Conservation (phyloP, 2,888 invertebrate genomes). For the Pyrocoelia pectoralis region DNA sequence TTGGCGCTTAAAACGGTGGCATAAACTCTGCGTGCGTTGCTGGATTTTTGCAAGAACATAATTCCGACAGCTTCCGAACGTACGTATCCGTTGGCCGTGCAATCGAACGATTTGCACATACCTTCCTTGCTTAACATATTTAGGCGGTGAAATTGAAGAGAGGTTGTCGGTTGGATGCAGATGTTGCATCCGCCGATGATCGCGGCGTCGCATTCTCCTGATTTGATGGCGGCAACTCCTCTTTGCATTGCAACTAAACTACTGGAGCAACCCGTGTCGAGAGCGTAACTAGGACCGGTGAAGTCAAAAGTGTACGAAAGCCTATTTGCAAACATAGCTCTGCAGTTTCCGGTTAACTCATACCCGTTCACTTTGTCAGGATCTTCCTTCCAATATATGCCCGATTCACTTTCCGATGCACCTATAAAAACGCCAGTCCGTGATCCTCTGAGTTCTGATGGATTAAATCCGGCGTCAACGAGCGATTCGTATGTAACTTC, state of each 20-base stretch:
- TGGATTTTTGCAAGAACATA: conserved; percentile 82
- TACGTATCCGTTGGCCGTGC: conserved; percentile 89
- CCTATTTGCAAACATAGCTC: conserved; percentile 97
- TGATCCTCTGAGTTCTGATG: conserved; percentile 82
- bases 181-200: conserved; percentile 94
- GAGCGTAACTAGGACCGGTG: conserved; percentile 91
- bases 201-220: conserved; percentile 93
- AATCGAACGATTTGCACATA: conserved; percentile 94
- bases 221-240: conserved; percentile 80
- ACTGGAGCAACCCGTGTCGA: conserved; percentile 98
- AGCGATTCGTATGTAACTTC: conserved; percentile 94
- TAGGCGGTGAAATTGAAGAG: conserved; percentile 92
- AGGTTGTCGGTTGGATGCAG: conserved; percentile 87
- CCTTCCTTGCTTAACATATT: conserved; percentile 92
- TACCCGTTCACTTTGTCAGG: conserved; percentile 90
- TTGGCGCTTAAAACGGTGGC: conserved; percentile 88
- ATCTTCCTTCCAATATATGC: conserved; percentile 85
- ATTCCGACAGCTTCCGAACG: conserved; percentile 88
- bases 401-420: conserved; percentile 89
- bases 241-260: conserved; percentile 91
- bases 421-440: conserved; percentile 96
- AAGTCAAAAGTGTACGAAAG: conserved; percentile 96
- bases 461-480: conserved; percentile 88
- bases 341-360: conserved; percentile 90
- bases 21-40: conserved; percentile 80